Evolutionary conservation across 1,140 invertebrate genomes (phyloP), one percentile per base, ranked within the genome.

Genomic region (Trachelipus rathkii): DNA sequence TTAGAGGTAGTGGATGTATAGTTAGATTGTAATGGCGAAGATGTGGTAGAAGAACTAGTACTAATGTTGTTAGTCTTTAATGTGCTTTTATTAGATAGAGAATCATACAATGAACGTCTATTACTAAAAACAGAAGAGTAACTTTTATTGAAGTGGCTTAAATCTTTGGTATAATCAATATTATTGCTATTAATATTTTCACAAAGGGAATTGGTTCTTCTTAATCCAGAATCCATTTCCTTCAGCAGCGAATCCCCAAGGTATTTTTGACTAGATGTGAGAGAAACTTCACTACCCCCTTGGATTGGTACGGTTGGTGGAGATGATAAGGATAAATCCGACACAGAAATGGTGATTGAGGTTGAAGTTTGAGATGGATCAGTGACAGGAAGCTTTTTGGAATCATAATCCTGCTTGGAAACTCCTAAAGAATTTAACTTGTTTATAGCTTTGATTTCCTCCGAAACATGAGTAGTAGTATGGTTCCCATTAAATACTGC

Each of bases 171-270:
- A 60, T 60, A 15, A 60, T 60, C 50, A 60, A 19, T 60, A 60
- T 60, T 60, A 19, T 60, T 15, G 19, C 50, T 60, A 19, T 60
- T 60, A 60, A 60, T 13, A 60, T 60, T 60, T 60, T 60, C 50
- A 19, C 50, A 60, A 19, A 60, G 50, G 50, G 50, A 60, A 60
- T 4, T 60, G 11, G 50, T 19, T 19, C 11, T 60, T 60, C 50
- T 13, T 19, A 60, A 60, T 15, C 50, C 50, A 19, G 50, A 60
- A 60, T 13, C 19, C 3, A 60, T 19, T 13, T 60, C 50, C 11
- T 13, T 60, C 11, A 2, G 11, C 11, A 60, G 11, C 3, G 11
- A 60, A 60, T 19, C 11, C 2, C 11, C 19, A 60, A 13, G 11
- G 19, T 13, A 60, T 60, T 13, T 15, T 19, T 13, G 11, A 13